A percentile compares a stretch with the other conserved stretches of the same genome.
phyloP scores from a whole-genome alignment of 2,113 vertebrate species.

The Eleginops maclovinus region DNA sequence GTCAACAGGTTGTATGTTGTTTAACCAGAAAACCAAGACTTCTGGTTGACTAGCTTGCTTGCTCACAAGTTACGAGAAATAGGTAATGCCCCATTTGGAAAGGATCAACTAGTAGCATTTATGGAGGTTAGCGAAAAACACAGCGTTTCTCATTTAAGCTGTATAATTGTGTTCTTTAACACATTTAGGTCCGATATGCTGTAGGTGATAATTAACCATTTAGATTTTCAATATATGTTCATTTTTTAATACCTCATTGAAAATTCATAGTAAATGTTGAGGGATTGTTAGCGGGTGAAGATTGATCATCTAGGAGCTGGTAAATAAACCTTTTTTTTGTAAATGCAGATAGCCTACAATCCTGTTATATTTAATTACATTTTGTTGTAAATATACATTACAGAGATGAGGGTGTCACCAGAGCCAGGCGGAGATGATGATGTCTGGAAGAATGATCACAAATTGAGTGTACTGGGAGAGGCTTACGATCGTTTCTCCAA shows the following conservation, averaged over 20 bases:
- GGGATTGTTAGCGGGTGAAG: background rate
- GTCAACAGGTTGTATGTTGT: background rate
- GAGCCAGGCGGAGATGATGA: background rate
- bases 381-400: background rate
- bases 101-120: background rate
- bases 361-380: too few relatives aligned
- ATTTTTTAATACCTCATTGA: background rate
- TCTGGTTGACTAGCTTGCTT: background rate
- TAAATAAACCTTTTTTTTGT: background rate
- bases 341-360: background rate
- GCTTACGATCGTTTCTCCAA: too few relatives aligned
- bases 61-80: background rate
- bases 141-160: too few relatives aligned
- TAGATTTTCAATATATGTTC: background rate
- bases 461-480: background rate
- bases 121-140: background rate
- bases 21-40: too few relatives aligned
- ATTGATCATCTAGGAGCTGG: background rate
- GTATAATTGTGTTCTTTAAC: background rate
- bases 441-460: background rate
- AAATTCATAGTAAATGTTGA: background rate
- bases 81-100: background rate
- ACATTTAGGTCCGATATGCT: background rate
- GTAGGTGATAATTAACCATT: background rate
- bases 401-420: background rate